Conservation (phyloP, 2,888 invertebrate species). For the Prosapia bicincta region DNA sequence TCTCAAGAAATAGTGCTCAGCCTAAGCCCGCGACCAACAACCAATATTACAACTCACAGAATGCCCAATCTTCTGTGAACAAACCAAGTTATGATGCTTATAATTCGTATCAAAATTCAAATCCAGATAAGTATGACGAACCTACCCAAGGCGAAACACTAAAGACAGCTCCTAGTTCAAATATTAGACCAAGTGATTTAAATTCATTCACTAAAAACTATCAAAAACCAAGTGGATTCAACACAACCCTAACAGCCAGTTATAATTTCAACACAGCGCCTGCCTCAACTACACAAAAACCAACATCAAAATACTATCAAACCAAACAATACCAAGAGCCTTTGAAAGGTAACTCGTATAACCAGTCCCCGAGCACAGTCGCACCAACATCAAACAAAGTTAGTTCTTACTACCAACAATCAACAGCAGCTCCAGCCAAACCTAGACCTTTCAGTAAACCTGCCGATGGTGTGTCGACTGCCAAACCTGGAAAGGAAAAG, state of each 20-base stretch:
- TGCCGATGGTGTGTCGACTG: slow-evolving; percentile 49
- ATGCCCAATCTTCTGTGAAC: background rate
- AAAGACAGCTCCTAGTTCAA: slow-evolving; percentile 65
- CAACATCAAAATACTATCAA: slow-evolving; percentile 25
- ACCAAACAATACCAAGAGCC: slow-evolving; percentile 18
- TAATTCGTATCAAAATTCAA: slow-evolving; percentile 28
- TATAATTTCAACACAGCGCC: slow-evolving; percentile 33
- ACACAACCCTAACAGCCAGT: slow-evolving; percentile 34
- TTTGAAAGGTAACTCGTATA: slow-evolving; percentile 21
- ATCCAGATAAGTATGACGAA: slow-evolving; percentile 48
- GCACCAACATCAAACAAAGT: slow-evolving; percentile 18
- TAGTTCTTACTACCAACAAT: slow-evolving; percentile 5
- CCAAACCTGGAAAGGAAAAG: slow-evolving; percentile 43
- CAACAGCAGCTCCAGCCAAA: slow-evolving; percentile 46
- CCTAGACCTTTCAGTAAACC: slow-evolving; percentile 46
- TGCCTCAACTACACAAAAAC: slow-evolving; percentile 25
- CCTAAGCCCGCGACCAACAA: slow-evolving; percentile 7
- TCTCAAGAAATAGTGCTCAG: slow-evolving; percentile 8
- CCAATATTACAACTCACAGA: slow-evolving; percentile 17
- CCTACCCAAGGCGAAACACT: slow-evolving; percentile 54
- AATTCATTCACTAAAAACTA: slow-evolving; percentile 46
- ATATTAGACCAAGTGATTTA: slow-evolving; percentile 44
- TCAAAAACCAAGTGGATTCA: slow-evolving; percentile 40
- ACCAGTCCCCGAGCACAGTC: slow-evolving; percentile 16
- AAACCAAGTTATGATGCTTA: slow-evolving; percentile 9